These are phyloP conservation scores for Phortica okadai DNA, from an alignment of 2,888 invertebrate genomes.

Conservation along the genomic window DNA sequence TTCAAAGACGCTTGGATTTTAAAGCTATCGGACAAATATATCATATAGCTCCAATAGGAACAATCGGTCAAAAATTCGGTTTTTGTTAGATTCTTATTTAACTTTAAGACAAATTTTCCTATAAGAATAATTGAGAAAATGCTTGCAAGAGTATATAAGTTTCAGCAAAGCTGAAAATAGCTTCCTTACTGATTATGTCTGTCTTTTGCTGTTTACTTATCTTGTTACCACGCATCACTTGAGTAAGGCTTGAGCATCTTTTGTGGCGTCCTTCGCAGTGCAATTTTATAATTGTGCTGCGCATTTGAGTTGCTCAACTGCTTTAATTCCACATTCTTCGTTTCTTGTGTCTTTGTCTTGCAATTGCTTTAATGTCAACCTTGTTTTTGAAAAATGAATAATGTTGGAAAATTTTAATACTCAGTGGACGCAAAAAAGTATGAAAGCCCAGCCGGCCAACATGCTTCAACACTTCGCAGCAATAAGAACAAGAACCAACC, in stretches of 20 bases:
- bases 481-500: too few species aligned
- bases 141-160: too few species aligned
- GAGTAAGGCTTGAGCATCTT: not conserved
- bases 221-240: constrained; percentile 18
- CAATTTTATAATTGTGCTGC: constrained; percentile 60
- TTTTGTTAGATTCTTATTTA: too few species aligned
- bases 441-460: not conserved
- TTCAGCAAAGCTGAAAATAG: too few species aligned
- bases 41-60: too few species aligned
- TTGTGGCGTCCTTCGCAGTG: constrained; percentile 34
- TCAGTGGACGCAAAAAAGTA: constrained; percentile 36
- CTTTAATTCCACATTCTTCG: not conserved
- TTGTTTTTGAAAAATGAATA: not conserved
- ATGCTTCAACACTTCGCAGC: not conserved
- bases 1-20: too few species aligned
- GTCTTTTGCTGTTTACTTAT: constrained; percentile 50
- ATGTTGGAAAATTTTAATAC: not conserved
- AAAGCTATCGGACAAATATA: too few species aligned
- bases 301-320: constrained; percentile 53
- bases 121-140: too few species aligned
- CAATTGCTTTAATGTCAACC: not conserved
- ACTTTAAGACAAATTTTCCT: too few species aligned
- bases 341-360: not conserved
- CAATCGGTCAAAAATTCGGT: too few species aligned
- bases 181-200: too few species aligned